Conservation (phyloP, 2,113 vertebrate species). For the Oophaga pumilio region DNA sequence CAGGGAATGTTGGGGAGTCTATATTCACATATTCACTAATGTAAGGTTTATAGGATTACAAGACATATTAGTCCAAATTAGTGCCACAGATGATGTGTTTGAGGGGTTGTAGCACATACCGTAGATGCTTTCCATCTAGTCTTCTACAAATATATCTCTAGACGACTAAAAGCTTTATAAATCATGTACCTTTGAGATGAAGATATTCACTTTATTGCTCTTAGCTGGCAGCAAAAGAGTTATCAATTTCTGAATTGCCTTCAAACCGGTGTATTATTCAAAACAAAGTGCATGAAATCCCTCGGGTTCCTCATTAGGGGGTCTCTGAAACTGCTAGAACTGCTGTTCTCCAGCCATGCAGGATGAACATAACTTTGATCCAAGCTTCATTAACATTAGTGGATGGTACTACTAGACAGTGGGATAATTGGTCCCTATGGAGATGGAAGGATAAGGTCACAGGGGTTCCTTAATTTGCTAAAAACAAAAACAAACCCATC, state of each 20-base stretch:
- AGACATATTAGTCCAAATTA: background rate
- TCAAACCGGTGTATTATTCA: constrained; percentile 29
- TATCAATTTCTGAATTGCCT: constrained; percentile 9
- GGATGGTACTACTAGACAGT: constrained; percentile 26
- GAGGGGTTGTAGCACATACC: background rate
- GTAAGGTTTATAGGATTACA: background rate
- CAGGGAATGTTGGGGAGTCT: no score
- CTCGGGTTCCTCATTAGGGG: constrained; percentile 45
- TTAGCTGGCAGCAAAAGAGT: constrained; percentile 30
- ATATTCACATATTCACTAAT: no score
- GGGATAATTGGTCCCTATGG: constrained; percentile 50
- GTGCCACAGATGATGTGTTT: background rate
- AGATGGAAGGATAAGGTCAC: constrained; percentile 25
- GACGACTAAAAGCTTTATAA: background rate
- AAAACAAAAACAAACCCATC: constrained; percentile 12
- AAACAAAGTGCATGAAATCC: constrained; percentile 34
- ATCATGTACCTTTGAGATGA: background rate
- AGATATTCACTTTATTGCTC: background rate
- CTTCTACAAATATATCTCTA: background rate
- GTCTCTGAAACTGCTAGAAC: constrained; percentile 48
- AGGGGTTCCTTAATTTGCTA: constrained; percentile 38
- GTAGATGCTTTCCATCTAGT: background rate
- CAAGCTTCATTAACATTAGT: constrained; percentile 51
- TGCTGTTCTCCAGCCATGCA: constrained; percentile 46
- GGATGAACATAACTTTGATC: constrained; percentile 50